Base-by-base conservation (phyloP, 2,888 invertebrate species). In the Mythimna lalbum region DNA sequence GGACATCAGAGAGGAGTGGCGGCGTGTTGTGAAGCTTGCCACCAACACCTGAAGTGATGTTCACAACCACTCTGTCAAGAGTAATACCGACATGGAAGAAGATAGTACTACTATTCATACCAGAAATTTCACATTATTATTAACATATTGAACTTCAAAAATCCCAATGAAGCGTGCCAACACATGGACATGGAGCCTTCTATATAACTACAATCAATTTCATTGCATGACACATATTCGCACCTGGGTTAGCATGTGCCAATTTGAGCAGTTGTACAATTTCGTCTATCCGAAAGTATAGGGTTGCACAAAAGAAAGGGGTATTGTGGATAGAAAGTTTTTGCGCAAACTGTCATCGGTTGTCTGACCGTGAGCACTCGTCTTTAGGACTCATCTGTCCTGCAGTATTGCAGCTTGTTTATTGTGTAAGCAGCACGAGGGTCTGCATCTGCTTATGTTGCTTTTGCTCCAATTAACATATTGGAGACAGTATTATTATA, bases 251-350 rank as follows among this genome's bases (percentile, higher is more conserved):
- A 79, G 89, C 89, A 83, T 89, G 88, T 88, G 89, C 82, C 85
- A 23, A 59, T 23, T 50, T 56, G 66, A 82, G 81, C 81, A 85
- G 82, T 85, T 82, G 67, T 69, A 78, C 64, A 78, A 80, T 82
- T 63, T 76, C 68, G 52, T 63, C 70, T 64, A 74, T 77, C 69
- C 27, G 80, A 84, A 88, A 85, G 88, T 90, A 82, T 91, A 85
- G 81, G 79, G 84, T 93, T 93, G 89, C 90, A 91, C 88, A 90
- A 92, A 91, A 52, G 82, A 87, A 88, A 92, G 92, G 90, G 92
- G 91, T 78, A 60, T 61, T 66, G 89, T 90, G 86, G 86, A 90
- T 87, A 88, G 89, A 92, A 90, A 90, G 90, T 89, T 89, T 90
- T 91, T 89, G 89, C 89, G 82, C 87, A 89, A 89, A 81, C 65